Conservation (phyloP, 2,888 invertebrate genomes). For the Ernsta delagoae region DNA sequence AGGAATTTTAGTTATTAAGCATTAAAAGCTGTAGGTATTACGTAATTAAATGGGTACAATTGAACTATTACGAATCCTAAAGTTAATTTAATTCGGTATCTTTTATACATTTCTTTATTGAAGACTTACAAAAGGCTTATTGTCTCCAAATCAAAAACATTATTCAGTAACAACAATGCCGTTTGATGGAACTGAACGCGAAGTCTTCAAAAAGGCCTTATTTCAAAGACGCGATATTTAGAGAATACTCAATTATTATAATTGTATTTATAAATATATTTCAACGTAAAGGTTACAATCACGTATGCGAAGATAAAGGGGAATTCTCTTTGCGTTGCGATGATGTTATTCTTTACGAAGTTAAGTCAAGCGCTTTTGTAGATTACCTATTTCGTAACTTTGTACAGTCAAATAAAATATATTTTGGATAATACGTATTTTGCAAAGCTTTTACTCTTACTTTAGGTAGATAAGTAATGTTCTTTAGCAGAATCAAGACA, state of each 20-base stretch:
- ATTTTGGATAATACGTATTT: too few species aligned
- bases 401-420: not conserved
- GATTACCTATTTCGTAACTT: not conserved
- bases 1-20: too few species aligned
- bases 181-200: not conserved
- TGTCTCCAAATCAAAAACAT: not conserved
- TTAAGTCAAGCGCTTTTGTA: not conserved
- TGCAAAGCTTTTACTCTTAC: too few species aligned
- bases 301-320: not conserved
- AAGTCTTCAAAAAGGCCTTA: conserved; percentile 6
- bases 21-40: too few species aligned
- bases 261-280: conserved; percentile 19
- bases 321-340: conserved; percentile 15
- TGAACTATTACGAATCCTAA: not conserved
- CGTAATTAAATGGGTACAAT: not conserved
- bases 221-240: conserved; percentile 23
- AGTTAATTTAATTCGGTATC: too few species aligned
- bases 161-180: conserved; percentile 10
- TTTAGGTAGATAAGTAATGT: too few species aligned
- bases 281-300: conserved; percentile 11
- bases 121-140: not conserved
- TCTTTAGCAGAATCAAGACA: too few species aligned
- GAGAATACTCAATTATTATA: conserved; percentile 30
- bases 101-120: not conserved
- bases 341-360: not conserved